These are phyloP conservation scores for Andrena haemorrhoa DNA, from an alignment of 2,888 invertebrate genomes.

Conservation along the genomic window DNA sequence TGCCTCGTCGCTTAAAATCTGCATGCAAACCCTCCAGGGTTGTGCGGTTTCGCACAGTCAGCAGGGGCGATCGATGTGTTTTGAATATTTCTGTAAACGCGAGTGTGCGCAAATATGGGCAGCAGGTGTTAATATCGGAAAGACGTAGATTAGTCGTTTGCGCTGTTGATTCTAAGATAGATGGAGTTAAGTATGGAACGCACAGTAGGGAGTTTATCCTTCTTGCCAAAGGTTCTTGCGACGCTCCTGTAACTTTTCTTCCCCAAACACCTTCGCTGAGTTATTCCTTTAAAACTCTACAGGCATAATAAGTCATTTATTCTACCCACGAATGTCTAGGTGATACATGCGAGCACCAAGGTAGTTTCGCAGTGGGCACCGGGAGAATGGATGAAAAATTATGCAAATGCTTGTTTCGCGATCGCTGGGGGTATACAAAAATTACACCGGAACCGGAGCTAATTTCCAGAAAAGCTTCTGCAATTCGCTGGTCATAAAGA, in stretches of 20 bases:
- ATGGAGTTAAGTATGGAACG: too few species aligned
- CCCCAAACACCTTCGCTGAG: too few species aligned
- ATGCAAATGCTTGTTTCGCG: background rate
- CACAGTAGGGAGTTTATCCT: too few species aligned
- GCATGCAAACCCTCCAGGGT: conserved; percentile 1
- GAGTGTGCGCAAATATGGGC: background rate
- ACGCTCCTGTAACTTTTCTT: too few species aligned
- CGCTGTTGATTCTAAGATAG: too few species aligned
- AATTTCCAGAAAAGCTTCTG: conserved; percentile 48
- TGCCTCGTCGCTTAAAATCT: conserved; percentile 26
- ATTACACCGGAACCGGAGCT: conserved; percentile 36
- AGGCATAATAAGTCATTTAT: background rate
- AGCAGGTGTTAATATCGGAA: background rate
- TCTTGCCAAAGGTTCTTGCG: too few species aligned
- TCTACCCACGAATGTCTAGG: background rate
- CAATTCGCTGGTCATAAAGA: conserved; percentile 45
- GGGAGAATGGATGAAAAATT: background rate
- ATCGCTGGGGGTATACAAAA: conserved; percentile 23
- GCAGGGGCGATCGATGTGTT: background rate
- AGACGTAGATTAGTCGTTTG: too few species aligned
- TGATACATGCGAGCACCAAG: background rate
- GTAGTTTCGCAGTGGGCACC: background rate
- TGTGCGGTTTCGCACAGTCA: conserved; percentile 7
- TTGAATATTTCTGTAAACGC: background rate
- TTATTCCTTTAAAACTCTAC: too few species aligned